Conservation (phyloP, 1,140 invertebrate genomes). For the Venustaconcha ellipsiformis region DNA sequence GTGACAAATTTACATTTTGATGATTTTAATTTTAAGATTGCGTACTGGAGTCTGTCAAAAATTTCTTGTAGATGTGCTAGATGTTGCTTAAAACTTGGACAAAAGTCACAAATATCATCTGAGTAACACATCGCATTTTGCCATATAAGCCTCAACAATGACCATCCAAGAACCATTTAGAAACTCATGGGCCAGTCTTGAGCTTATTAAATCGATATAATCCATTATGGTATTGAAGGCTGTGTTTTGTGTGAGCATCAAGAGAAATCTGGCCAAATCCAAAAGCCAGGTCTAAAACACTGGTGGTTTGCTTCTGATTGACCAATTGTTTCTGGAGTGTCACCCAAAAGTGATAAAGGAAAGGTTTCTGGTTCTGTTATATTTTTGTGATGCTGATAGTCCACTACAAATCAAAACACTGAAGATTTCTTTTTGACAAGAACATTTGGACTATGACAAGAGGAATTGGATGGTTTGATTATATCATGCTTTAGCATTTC, state of each 20-base stretch:
- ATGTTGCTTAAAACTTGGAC: conserved; percentile 36
- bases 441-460: too few relatives aligned
- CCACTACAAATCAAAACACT: too few relatives aligned
- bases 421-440: too few relatives aligned
- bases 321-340: conserved; percentile 32
- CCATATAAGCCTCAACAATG: conserved; percentile 29
- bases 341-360: conserved; percentile 25
- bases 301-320: conserved; percentile 26
- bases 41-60: conserved; percentile 26
- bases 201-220: conserved; percentile 26
- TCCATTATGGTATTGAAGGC: conserved; percentile 37
- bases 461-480: too few relatives aligned
- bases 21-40: conserved; percentile 40
- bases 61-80: conserved; percentile 32
- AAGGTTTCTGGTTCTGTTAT: conserved; percentile 27
- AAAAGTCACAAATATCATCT: conserved; percentile 37
- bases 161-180: conserved; percentile 30
- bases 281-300: conserved; percentile 31
- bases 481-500: too few relatives aligned
- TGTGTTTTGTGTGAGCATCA: conserved; percentile 30
- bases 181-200: conserved; percentile 37
- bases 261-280: conserved; percentile 36
- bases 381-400: conserved; percentile 20
- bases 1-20: conserved; percentile 38
- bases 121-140: conserved; percentile 35